Evolutionary conservation across 92 coral and sea anemone species (phyloP).

Genomic region (Porites cylindrica): DNA sequence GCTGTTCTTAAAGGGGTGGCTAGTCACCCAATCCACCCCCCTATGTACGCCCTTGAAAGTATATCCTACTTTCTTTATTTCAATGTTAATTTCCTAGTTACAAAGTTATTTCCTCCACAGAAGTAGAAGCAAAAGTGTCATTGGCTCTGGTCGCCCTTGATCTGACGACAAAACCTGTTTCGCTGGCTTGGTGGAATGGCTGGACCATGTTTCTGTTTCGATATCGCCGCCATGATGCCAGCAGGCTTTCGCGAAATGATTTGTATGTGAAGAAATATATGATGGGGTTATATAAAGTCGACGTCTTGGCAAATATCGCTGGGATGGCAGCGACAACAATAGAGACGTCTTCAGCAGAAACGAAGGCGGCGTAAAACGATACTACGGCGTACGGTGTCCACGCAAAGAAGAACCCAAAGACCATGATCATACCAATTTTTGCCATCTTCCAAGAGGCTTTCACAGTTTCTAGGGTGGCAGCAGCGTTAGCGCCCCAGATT

Average conservation of each 20-base stretch:
- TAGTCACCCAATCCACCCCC: too few relatives aligned
- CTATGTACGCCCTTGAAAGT: too few relatives aligned
- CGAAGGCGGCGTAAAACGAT: conserved; percentile 45
- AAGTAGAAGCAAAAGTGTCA: not conserved
- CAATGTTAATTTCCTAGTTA: not conserved
- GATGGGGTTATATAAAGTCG: conserved; percentile 70
- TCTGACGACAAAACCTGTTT: conserved; percentile 18
- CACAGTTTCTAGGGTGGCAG: conserved; percentile 46
- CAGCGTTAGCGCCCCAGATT: conserved; percentile 53
- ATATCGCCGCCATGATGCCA: conserved; percentile 44
- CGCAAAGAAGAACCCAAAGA: conserved; percentile 58
- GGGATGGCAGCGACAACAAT: conserved; percentile 42
- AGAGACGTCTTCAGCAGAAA: conserved; percentile 1
- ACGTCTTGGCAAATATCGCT: conserved; percentile 67
- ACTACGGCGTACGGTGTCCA: conserved; percentile 77
- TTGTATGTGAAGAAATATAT: conserved; percentile 73
- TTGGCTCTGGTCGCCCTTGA: not conserved
- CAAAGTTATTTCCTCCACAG: conserved; percentile 13
- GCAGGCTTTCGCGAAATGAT: conserved; percentile 56
- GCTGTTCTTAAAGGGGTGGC: too few relatives aligned
- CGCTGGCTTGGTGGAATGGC: conserved; percentile 25
- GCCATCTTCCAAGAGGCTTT: conserved; percentile 54
- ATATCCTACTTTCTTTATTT: too few relatives aligned
- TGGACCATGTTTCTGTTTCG: conserved; percentile 31
- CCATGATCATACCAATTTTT: conserved; percentile 47